Base-by-base conservation (phyloP, 1,140 invertebrate species). In the Drosophila subobscura region DNA sequence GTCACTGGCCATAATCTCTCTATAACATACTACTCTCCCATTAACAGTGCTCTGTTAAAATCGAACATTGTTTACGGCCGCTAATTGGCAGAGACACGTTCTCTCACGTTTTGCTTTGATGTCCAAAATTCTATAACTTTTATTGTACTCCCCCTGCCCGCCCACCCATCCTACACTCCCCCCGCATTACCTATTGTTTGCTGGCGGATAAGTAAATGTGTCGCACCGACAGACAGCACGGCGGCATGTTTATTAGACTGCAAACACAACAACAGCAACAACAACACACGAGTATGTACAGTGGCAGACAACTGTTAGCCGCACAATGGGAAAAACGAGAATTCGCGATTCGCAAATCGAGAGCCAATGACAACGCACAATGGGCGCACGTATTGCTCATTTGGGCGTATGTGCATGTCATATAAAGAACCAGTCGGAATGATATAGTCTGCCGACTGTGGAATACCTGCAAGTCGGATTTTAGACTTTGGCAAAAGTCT, bases 171-270 rank as follows among this genome's bases (percentile, higher is more conserved):
- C 29, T 37, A 1, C 33, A 12, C 33, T 37, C 2, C 33, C 2
- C 10, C 33, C 33, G 16, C 10, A 12, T 37, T 10, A 12, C 0
- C 10, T 12, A 37, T 50, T 59, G 40, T 16, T 16, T 45, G 22
- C 40, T 46, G 8, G 27, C 33, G 47, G 63, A 46, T 68, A 41
- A 22, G 51, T 53, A 67, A 75, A 68, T 76, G 73, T 74, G 72
- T 74, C 53, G 49, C 55, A 55, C 2, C 25, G 47, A 58, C 68
- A 81, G 78, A 81, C 78, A 73, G 78, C 73, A 25, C 68, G 78
- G 78, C 78, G 78, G 78, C 78, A 73, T 59, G 61, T 64, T 81
- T 77, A 81, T 81, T 81, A 81, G 73, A 77, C 67, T 77, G 61
- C 42, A 75, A 60, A 53, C 56, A 63, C 56, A 61, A 65, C 44